These are phyloP conservation scores for Zalophus californianus DNA, from an alignment of 2,797 vertebrate species.

Conservation along the genomic window DNA sequence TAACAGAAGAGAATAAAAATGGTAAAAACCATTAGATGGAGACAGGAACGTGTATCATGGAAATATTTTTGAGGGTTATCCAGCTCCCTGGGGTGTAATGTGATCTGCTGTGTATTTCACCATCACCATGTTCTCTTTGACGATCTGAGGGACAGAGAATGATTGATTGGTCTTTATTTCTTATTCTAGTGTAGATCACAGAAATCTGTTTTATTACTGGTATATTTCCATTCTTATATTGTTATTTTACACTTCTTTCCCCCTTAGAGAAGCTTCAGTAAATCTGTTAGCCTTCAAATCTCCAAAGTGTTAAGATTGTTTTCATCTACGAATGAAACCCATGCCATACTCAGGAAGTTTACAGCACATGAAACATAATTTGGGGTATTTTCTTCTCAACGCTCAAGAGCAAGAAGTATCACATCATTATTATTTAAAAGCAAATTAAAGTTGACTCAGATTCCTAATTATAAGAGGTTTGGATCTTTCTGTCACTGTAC, in stretches of 20 bases:
- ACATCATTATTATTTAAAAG: not conserved
- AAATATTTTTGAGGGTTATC: not conserved
- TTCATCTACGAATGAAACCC: not conserved
- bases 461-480: not conserved
- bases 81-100: fast-evolving
- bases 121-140: not conserved
- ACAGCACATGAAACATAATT: not conserved
- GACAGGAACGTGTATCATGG: fast-evolving
- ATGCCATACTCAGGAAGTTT: not conserved
- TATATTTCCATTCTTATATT: not conserved
- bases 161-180: not conserved
- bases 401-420: not conserved
- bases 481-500: not conserved
- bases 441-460: not conserved
- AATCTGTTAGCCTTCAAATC: not conserved
- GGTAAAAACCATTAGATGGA: not conserved
- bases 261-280: not conserved
- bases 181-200: not conserved
- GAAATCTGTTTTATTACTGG: not conserved
- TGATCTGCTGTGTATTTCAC: not conserved
- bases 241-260: not conserved
- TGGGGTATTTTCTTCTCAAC: not conserved
- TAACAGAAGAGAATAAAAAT: not conserved
- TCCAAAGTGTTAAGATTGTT: not conserved
- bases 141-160: not conserved